Evolutionary conservation across 2,113 vertebrate species (phyloP).

Genomic region (Osmerus mordax): DNA sequence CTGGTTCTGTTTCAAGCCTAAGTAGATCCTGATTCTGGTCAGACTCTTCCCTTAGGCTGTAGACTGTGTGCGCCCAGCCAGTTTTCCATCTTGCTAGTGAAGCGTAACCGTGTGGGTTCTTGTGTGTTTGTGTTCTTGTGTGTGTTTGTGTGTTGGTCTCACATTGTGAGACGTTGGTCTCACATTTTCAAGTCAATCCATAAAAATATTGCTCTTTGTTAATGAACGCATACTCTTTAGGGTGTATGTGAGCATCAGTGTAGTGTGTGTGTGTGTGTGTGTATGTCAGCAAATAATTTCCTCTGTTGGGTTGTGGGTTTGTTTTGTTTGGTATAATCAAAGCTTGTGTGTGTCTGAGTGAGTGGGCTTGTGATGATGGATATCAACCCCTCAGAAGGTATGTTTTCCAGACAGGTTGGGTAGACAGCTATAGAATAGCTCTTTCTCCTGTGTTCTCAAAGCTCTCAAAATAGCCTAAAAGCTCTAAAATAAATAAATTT

Average conservation of each 20-base stretch:
- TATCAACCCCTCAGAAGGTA: background rate
- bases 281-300: no score
- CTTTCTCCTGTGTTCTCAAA: background rate
- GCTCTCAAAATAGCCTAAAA: background rate
- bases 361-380: slow-evolving; percentile 39
- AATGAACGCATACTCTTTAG: background rate
- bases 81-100: no score
- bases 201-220: no score
- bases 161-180: no score
- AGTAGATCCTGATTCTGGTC: no score
- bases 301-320: slow-evolving; percentile 36
- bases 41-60: no score
- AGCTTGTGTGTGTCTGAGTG: slow-evolving; percentile 23
- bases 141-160: background rate
- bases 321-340: background rate
- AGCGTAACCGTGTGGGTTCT: background rate
- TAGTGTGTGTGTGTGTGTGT: background rate
- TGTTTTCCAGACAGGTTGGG: background rate
- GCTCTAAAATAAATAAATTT: no score
- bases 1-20: no score
- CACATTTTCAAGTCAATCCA: background rate
- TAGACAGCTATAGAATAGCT: background rate
- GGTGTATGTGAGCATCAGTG: background rate
- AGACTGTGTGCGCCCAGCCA: no score
- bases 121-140: background rate